These are phyloP conservation scores for Paraescarpia echinospica DNA, from an alignment of 1,140 invertebrate species.

Conservation along the genomic window DNA sequence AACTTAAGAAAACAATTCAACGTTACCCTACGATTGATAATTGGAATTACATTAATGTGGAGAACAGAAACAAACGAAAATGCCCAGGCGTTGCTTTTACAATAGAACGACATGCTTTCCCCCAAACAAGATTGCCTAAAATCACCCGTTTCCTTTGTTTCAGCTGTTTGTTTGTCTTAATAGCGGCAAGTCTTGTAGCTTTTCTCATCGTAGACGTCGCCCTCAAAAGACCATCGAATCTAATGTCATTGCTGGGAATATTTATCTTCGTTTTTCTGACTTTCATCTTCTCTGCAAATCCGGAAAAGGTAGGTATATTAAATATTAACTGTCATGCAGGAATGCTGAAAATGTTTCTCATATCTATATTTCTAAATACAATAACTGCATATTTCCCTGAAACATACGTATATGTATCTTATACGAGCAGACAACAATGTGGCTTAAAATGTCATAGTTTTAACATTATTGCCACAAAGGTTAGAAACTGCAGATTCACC, in stretches of 20 bases:
- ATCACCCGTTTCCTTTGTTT: background rate
- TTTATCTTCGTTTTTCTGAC: slow-evolving; percentile 43
- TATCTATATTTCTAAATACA: background rate
- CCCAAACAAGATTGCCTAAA: background rate
- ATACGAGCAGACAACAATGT: background rate
- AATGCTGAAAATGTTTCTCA: background rate
- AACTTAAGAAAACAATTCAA: background rate
- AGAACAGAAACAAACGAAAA: background rate
- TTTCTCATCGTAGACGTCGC: slow-evolving; percentile 46
- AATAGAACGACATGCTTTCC: too few species aligned
- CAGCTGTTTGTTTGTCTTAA: background rate
- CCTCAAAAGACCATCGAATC: slow-evolving; percentile 40
- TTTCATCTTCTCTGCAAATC: slow-evolving; percentile 48
- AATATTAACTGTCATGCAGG: background rate
- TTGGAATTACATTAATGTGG: background rate
- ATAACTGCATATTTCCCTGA: too few species aligned
- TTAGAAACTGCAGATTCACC: slow-evolving; percentile 75
- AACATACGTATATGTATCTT: too few species aligned
- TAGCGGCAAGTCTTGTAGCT: slow-evolving; percentile 30
- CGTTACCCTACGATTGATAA: background rate
- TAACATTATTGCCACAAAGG: slow-evolving; percentile 61
- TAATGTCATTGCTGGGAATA: slow-evolving; percentile 45
- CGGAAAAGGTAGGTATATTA: slow-evolving; percentile 34
- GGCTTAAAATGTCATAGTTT: background rate
- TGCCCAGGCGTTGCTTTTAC: background rate